A percentile compares a stretch with the other conserved stretches of the same genome.
Conservation (phyloP, 2,888 invertebrate species). For the Parnassius smintheus region DNA sequence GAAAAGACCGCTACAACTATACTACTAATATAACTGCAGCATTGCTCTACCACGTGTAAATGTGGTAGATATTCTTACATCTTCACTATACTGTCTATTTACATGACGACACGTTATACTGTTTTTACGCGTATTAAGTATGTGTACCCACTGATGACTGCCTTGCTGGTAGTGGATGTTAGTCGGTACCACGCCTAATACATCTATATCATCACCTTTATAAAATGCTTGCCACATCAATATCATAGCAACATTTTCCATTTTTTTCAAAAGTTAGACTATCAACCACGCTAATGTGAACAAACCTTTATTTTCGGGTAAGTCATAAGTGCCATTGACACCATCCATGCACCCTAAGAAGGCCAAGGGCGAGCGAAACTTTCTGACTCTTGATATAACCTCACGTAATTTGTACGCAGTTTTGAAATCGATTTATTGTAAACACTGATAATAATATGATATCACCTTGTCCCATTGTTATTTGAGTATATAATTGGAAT, state of each 20-base stretch:
- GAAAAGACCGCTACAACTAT: no score
- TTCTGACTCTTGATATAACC: constrained; percentile 17
- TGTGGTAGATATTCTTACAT: no score
- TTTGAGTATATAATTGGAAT: neutral
- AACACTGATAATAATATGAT: constrained; percentile 7
- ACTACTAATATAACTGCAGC: no score
- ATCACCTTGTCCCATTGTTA: constrained; percentile 29
- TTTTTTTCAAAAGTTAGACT: neutral
- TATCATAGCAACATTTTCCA: neutral
- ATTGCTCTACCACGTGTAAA: no score
- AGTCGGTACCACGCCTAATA: no score
- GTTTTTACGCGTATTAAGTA: no score
- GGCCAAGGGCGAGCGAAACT: constrained; percentile 28
- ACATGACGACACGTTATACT: no score
- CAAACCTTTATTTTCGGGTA: neutral
- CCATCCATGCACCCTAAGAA: constrained; percentile 18
- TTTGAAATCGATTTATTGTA: constrained; percentile 22
- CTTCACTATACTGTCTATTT: no score
- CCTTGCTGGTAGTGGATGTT: no score
- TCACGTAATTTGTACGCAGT: constrained; percentile 28
- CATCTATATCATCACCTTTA: no score
- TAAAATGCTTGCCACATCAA: no score
- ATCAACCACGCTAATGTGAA: constrained; percentile 1
- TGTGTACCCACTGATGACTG: no score
- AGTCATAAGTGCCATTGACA: constrained; percentile 19